phyloP scores from a whole-genome alignment of 2,113 vertebrate genomes.

The Melanocharis versteri region DNA sequence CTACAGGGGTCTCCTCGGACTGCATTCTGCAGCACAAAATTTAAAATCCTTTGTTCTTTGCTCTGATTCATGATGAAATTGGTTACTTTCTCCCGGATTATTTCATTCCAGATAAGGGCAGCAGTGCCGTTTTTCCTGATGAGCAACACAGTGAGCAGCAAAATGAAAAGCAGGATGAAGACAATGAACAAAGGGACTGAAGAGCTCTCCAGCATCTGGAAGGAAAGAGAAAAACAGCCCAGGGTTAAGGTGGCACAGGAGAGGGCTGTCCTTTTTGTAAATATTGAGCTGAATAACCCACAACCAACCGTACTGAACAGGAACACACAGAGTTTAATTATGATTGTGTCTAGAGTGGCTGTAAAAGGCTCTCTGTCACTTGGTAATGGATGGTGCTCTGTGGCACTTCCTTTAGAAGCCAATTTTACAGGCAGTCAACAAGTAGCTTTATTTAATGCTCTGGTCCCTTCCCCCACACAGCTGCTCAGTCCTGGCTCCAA shows the following conservation, averaged over 20 bases:
- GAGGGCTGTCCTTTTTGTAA: neutral
- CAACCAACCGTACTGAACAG: neutral
- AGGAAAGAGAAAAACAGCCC: conserved; percentile 13
- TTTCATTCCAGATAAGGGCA: conserved; percentile 61
- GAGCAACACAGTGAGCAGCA: conserved; percentile 30
- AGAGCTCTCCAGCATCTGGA: conserved; percentile 68
- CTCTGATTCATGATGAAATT: conserved; percentile 66
- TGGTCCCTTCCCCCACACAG: conserved; percentile 38
- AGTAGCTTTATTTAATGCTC: conserved; percentile 47
- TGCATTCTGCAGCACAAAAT: conserved; percentile 78
- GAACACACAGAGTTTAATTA: neutral
- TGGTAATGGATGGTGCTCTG: neutral
- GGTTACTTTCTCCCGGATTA: conserved; percentile 45
- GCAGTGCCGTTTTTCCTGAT: conserved; percentile 4
- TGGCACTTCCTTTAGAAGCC: conserved; percentile 29
- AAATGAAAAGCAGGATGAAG: conserved; percentile 34
- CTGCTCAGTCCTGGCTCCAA: neutral
- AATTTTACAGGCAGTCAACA: conserved; percentile 31
- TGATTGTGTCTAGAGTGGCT: neutral
- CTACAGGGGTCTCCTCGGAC: conserved; percentile 79
- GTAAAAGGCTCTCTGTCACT: neutral
- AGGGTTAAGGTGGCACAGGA: conserved; percentile 28
- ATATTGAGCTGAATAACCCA: neutral
- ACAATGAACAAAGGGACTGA: conserved; percentile 23
- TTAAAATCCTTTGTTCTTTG: conserved; percentile 76